phyloP scores from a whole-genome alignment of 2,797 vertebrate species.

The Hyperoplus immaculatus region DNA sequence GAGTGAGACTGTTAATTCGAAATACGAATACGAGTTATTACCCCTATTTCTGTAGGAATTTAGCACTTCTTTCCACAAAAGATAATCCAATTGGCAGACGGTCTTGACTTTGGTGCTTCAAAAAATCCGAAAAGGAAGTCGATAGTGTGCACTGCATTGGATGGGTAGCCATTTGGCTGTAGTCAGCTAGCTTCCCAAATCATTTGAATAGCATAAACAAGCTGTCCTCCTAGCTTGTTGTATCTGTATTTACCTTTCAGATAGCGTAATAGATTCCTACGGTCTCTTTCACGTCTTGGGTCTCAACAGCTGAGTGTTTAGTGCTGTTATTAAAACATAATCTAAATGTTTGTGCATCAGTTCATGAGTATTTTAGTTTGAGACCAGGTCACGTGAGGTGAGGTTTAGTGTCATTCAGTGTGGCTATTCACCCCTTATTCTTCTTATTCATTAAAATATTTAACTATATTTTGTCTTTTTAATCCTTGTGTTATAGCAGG shows the following conservation, averaged over 20 bases:
- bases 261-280: background rate
- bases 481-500: slow-evolving; percentile 12
- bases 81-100: accelerated
- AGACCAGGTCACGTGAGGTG: background rate
- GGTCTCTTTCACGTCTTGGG: background rate
- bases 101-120: accelerated
- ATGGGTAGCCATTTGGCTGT: slow-evolving; percentile 60
- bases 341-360: background rate
- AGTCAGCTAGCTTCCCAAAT: slow-evolving; percentile 42
- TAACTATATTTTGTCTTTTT: background rate
- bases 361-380: background rate
- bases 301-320: background rate
- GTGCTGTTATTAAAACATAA: background rate
- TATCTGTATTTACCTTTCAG: too few species aligned
- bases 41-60: accelerated
- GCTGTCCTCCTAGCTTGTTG: background rate
- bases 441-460: too few species aligned
- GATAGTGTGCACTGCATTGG: background rate
- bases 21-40: background rate
- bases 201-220: slow-evolving; percentile 9
- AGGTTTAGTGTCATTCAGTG: background rate
- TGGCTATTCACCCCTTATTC: too few species aligned
- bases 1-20: slow-evolving; percentile 46
- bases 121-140: accelerated
- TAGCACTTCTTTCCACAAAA: accelerated